Evolutionary conservation across 2,888 invertebrate genomes (phyloP), one percentile per base, ranked within the genome.

Genomic region (Icerya purchasi): DNA sequence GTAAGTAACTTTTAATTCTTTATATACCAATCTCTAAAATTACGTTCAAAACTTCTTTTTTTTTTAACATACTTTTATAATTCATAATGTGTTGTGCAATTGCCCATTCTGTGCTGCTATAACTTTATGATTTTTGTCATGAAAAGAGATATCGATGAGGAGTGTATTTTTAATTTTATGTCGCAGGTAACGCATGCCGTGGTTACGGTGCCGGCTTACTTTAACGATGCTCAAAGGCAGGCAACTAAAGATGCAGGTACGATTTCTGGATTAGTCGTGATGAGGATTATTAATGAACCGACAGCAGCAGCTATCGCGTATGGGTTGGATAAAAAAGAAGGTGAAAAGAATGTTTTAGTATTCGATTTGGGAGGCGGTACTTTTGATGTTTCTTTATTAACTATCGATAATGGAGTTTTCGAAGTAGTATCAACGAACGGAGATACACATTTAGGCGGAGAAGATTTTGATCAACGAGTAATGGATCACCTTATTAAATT

Each of bases 301-400:
- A 94, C 93, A 1, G 93, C 94, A 18, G 94, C 94, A 56, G 94
- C 93, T 63, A 93, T 94, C 71, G 94, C 94, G 59, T 96, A 96
- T 68, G 94, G 94, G 70, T 77, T 96, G 64, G 94, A 96, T 75
- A 94, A 94, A 75, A 91, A 86, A 69, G 92, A 92, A 63, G 93
- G 92, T 54, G 97, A 97, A 74, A 94, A 96, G 78, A 98, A 98
- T 70, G 92, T 98, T 21, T 77, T 98, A 56, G 96, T 98, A 18
- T 98, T 97, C 73, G 97, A 98, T 77, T 81, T 98, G 74, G 97
- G 98, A 69, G 98, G 98, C 72, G 98, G 97, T 74, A 98, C 98
- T 65, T 98, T 98, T 70, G 98, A 98, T 74, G 98, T 98, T 20
- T 96, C 96, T 50, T 80, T 98, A 21, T 78, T 98, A 58, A 97